phyloP scores from a whole-genome alignment of 2,797 vertebrate species.

The Sebastes melanostomus region DNA sequence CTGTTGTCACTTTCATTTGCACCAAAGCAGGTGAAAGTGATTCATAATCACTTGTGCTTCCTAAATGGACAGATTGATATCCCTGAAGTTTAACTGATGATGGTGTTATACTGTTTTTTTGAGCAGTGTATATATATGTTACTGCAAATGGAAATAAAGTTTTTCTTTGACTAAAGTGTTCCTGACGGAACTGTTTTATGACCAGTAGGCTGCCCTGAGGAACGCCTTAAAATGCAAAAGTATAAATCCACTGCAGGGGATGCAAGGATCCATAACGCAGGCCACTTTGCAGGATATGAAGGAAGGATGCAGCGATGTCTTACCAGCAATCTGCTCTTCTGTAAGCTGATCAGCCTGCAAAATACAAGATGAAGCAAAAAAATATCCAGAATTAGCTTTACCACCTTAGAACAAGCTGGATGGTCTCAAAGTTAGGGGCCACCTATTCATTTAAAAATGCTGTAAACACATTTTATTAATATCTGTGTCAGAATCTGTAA shows the following conservation, averaged over 20 bases:
- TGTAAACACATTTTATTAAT: background rate
- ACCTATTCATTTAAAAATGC: background rate
- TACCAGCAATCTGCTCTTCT: slow-evolving; percentile 99
- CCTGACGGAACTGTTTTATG: slow-evolving; percentile 54
- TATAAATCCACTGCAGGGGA: slow-evolving; percentile 77
- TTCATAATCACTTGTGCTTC: no score
- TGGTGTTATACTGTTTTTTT: no score
- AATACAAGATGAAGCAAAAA: slow-evolving; percentile 33
- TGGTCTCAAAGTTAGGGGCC: background rate
- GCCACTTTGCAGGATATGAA: slow-evolving; percentile 56
- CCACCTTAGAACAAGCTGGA: rapidly evolving
- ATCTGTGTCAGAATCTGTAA: no score
- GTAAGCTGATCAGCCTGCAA: slow-evolving; percentile 99
- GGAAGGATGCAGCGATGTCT: slow-evolving; percentile 70
- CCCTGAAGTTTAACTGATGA: no score
- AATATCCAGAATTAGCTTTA: background rate
- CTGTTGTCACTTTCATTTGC: no score
- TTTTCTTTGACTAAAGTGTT: no score
- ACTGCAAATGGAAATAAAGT: no score
- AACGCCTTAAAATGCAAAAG: slow-evolving; percentile 84
- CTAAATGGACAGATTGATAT: no score
- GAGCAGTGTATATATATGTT: no score
- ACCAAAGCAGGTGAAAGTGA: no score
- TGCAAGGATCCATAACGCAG: slow-evolving; percentile 66
- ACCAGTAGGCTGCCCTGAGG: slow-evolving; percentile 58